A percentile compares a stretch with the other conserved stretches of the same genome.
phyloP scores from a whole-genome alignment of 2,113 vertebrate genomes.

The Microcebus griseorufus region DNA sequence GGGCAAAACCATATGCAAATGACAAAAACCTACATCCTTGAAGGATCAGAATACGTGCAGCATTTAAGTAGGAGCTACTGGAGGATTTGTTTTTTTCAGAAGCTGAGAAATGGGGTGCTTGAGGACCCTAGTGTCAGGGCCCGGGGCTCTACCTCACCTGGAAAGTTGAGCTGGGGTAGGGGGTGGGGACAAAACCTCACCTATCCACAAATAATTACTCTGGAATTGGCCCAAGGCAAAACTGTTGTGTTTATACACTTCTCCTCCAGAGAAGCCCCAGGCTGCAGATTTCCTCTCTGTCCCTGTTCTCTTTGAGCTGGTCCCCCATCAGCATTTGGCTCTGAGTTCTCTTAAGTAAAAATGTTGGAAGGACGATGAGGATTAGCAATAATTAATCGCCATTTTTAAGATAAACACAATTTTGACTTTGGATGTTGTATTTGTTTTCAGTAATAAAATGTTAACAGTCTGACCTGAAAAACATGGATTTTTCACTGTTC shows the following conservation, averaged over 20 bases:
- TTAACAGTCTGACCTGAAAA: slow-evolving; percentile 9
- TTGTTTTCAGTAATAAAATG: slow-evolving; percentile 13
- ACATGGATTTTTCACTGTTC: background rate
- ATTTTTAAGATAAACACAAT: background rate
- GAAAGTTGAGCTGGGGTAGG: background rate
- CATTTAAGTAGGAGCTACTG: background rate
- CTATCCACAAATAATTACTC: background rate
- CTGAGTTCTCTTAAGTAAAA: background rate
- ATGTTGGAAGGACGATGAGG: background rate
- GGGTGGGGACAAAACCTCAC: background rate
- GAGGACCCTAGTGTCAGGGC: background rate
- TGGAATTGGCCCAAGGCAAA: background rate
- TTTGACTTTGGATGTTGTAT: background rate
- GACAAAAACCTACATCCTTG: background rate
- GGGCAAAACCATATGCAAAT: slow-evolving; percentile 7
- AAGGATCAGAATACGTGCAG: background rate
- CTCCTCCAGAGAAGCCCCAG: background rate
- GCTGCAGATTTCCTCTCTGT: background rate
- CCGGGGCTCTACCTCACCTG: background rate
- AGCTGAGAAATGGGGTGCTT: background rate
- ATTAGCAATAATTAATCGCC: slow-evolving; percentile 32
- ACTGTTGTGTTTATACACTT: background rate
- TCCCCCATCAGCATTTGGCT: background rate
- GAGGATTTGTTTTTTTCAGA: background rate
- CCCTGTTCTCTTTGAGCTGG: background rate